Evolutionary conservation across 2,797 vertebrate genomes (phyloP).

Genomic region (Picus viridis): DNA sequence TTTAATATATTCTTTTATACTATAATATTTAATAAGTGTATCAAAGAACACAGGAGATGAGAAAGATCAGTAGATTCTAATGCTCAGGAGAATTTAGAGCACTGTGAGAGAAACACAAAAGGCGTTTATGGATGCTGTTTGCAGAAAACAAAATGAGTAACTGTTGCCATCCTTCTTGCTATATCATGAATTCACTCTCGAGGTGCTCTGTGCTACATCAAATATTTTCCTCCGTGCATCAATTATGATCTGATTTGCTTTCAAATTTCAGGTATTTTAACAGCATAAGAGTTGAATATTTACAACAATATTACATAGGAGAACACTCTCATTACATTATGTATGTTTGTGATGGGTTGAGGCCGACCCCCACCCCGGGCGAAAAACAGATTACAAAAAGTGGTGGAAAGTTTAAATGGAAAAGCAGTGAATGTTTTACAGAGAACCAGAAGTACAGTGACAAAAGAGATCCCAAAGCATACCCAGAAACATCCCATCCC

Average conservation of each 20-base stretch:
- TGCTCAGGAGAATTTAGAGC: not conserved
- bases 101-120: not conserved
- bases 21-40: not conserved
- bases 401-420: no score
- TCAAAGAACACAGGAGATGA: not conserved
- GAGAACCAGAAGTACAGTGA: no score
- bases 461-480: no score
- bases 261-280: not conserved
- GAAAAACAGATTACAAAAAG: no score
- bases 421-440: no score
- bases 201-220: not conserved
- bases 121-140: not conserved
- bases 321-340: not conserved
- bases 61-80: not conserved
- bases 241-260: not conserved
- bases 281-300: not conserved
- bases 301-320: not conserved
- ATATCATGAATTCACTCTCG: not conserved
- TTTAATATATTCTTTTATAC: slow-evolving; percentile 6
- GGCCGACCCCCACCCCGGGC: no score
- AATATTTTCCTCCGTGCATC: not conserved
- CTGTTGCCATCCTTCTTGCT: not conserved
- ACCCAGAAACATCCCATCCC: no score
- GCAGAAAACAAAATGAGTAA: not conserved
- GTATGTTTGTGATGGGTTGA: no score